Conservation (phyloP, 2,113 vertebrate species). For the Chaetorhynchus papuensis region DNA sequence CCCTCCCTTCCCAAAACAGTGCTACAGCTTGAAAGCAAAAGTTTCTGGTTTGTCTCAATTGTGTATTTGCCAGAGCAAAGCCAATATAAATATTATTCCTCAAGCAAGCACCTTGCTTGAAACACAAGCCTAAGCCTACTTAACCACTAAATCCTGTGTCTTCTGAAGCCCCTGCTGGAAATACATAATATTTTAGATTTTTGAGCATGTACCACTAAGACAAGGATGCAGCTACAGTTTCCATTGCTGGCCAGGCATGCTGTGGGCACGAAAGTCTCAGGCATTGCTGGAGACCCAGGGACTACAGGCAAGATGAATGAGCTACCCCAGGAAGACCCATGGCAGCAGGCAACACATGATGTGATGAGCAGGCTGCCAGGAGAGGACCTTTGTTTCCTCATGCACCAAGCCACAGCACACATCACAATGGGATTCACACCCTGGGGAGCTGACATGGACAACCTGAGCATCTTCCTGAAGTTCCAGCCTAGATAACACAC, state of each 20-base stretch:
- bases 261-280: neutral
- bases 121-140: conserved; percentile 46
- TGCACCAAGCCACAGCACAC: neutral
- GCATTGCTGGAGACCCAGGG: neutral
- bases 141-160: conserved; percentile 39
- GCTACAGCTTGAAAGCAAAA: neutral
- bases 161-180: neutral
- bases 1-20: conserved; percentile 6
- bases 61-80: conserved; percentile 48
- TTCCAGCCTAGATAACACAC: neutral
- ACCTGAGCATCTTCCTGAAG: neutral
- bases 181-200: neutral
- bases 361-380: neutral
- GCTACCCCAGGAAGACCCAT: neutral
- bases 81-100: conserved; percentile 67
- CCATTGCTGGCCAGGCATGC: neutral
- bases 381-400: neutral
- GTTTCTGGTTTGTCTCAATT: conserved; percentile 55
- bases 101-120: conserved; percentile 35
- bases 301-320: neutral
- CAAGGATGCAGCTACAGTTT: neutral
- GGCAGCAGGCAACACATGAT: rapidly evolving
- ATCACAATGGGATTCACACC: neutral
- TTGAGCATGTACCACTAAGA: neutral
- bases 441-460: neutral